Evolutionary conservation across 2,113 vertebrate genomes (phyloP).

Genomic region (Pseudonaja textilis): DNA sequence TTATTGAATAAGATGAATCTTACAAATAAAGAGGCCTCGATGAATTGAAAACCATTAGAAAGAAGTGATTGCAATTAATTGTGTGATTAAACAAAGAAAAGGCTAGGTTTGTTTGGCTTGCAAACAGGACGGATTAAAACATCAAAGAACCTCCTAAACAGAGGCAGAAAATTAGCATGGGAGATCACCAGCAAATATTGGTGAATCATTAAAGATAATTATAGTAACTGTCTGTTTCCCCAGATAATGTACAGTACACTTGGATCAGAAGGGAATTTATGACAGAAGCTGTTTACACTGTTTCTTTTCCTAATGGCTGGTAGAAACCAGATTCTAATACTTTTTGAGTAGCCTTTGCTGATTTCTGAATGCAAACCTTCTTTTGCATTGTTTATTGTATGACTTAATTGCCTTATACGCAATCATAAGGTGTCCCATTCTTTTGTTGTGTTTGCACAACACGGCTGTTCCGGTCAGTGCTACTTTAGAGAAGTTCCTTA

Average conservation of each 20-base stretch:
- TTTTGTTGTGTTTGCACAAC: not conserved
- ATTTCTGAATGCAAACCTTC: not conserved
- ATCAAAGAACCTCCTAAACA: not conserved
- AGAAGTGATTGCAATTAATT: not conserved
- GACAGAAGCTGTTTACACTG: not conserved
- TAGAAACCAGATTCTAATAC: not conserved
- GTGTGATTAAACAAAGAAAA: slow-evolving; percentile 11
- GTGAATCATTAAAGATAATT: slow-evolving; percentile 5
- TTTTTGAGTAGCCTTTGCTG: not conserved
- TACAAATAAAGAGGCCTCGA: not conserved
- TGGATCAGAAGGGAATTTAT: not conserved
- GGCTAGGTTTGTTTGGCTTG: not conserved
- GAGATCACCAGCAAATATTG: not conserved
- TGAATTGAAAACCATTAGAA: not conserved
- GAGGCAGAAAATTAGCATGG: not conserved
- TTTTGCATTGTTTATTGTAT: not conserved
- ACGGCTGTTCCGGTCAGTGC: not conserved
- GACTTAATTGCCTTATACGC: not conserved
- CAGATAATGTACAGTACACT: not conserved
- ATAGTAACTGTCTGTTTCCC: not conserved
- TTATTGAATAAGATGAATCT: not conserved
- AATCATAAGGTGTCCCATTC: not conserved
- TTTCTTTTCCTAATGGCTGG: not conserved
- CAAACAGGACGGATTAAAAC: not conserved
- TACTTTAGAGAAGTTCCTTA: not conserved